A percentile compares a stretch with the other conserved stretches of the same genome.
phyloP scores from a whole-genome alignment of 2,113 vertebrate genomes.

The Enhydra lutris region DNA sequence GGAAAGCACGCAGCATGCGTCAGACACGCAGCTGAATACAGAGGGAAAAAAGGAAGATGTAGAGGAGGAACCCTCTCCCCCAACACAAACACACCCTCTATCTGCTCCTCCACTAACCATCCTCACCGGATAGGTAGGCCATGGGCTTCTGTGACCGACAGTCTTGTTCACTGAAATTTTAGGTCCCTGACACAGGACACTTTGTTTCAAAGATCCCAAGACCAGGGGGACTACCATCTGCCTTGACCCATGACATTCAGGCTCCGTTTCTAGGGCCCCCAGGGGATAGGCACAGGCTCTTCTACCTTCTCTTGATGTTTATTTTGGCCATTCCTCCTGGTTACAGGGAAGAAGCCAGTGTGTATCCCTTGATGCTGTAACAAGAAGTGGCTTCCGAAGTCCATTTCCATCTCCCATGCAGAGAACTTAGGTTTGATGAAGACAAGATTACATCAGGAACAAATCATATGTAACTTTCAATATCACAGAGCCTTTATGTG shows the following conservation, averaged over 20 bases:
- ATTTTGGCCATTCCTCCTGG: background rate
- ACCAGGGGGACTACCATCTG: background rate
- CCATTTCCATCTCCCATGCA: background rate
- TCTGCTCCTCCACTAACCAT: background rate
- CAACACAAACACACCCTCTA: background rate
- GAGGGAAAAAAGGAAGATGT: background rate
- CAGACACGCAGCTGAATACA: background rate
- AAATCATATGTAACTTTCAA: background rate
- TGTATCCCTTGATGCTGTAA: background rate
- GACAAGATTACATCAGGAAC: background rate
- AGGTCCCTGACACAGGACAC: background rate
- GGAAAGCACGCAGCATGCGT: background rate
- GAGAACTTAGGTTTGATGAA: background rate
- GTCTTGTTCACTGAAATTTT: background rate
- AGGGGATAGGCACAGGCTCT: background rate
- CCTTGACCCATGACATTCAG: background rate
- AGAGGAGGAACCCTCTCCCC: no score
- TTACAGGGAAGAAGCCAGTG: background rate
- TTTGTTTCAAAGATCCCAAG: background rate
- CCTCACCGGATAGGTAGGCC: fast-evolving
- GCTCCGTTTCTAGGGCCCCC: background rate
- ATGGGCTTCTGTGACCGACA: background rate
- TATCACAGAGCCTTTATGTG: background rate
- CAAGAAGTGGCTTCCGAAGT: background rate
- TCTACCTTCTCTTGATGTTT: background rate